Percentiles rank a stretch among this genome's conserved stretches.
Evolutionary conservation across 2,113 vertebrate species (phyloP).

Genomic region (Ptychochromis oligacanthus): DNA sequence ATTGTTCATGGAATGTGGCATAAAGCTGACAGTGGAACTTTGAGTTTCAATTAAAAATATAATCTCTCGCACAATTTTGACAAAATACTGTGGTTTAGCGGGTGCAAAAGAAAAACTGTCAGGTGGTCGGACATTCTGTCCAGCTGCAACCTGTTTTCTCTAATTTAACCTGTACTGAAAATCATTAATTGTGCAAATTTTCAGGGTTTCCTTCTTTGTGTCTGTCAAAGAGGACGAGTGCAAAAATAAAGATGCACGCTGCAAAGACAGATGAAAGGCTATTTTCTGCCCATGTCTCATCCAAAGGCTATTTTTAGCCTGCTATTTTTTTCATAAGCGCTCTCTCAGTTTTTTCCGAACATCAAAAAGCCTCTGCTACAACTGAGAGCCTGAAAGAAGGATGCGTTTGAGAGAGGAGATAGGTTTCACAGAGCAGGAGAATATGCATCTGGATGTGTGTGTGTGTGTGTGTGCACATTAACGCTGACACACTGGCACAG

Average conservation of each 20-base stretch:
- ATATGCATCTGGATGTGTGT: conserved; percentile 13
- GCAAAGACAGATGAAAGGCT: conserved; percentile 57
- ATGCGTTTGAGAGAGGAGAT: background rate
- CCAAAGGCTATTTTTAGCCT: conserved; percentile 65
- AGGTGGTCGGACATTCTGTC: background rate
- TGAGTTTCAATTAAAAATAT: background rate
- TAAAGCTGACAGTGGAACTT: background rate
- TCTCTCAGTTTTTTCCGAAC: conserved; percentile 43
- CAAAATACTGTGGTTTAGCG: background rate
- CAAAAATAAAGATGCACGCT: background rate
- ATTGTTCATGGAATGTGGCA: rapidly evolving
- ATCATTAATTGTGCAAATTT: background rate
- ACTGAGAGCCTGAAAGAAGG: conserved; percentile 12
- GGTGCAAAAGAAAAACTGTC: background rate
- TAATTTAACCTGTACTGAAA: background rate
- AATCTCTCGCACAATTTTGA: background rate
- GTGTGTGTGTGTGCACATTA: background rate
- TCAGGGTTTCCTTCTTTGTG: background rate
- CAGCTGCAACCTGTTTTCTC: background rate
- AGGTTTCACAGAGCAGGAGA: conserved; percentile 23
- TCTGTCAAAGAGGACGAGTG: background rate
- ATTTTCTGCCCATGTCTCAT: conserved; percentile 51
- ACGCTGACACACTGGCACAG: background rate
- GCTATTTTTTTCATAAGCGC: conserved; percentile 44
- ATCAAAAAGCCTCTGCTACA: conserved; percentile 50